phyloP scores from a whole-genome alignment of 2,888 invertebrate species.

The Xanthia icteritia region DNA sequence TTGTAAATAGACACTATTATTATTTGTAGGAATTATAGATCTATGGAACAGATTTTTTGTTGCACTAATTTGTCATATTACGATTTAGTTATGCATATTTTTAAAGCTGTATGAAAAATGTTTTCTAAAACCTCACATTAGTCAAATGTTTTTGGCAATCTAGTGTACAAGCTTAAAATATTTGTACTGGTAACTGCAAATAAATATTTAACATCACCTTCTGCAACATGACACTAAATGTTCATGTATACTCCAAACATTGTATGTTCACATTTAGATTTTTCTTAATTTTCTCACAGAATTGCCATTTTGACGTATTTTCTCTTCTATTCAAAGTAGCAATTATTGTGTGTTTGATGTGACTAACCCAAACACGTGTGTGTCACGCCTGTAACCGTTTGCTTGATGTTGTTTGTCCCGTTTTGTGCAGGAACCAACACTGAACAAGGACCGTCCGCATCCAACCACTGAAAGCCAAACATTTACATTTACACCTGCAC shows the following conservation, averaged over 20 bases:
- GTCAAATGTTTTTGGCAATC: conserved; percentile 19
- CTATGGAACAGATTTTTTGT: conserved; percentile 29
- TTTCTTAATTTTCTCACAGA: conserved; percentile 62
- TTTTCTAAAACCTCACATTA: not conserved
- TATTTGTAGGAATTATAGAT: not conserved
- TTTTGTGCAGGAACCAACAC: conserved; percentile 88
- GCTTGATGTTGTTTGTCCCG: conserved; percentile 88
- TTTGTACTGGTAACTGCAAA: conserved; percentile 1
- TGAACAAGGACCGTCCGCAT: conserved; percentile 86
- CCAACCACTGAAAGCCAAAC: conserved; percentile 82
- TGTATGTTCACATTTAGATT: conserved; percentile 65
- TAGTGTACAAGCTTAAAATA: conserved; percentile 17
- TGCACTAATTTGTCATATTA: conserved; percentile 29
- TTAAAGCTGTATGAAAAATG: not conserved
- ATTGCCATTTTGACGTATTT: conserved; percentile 56
- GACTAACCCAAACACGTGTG: conserved; percentile 82
- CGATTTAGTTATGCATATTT: not conserved
- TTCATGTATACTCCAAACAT: conserved; percentile 36
- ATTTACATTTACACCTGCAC: conserved; percentile 65
- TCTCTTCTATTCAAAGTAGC: conserved; percentile 28
- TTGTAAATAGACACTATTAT: not conserved
- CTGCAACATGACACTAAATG: conserved; percentile 27
- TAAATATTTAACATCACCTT: conserved; percentile 29
- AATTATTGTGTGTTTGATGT: conserved; percentile 67
- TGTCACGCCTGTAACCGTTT: conserved; percentile 86